Evolutionary conservation across 2,113 vertebrate genomes (phyloP), one percentile per base, ranked within the genome.

Genomic region (Semicossyphus pulcher): DNA sequence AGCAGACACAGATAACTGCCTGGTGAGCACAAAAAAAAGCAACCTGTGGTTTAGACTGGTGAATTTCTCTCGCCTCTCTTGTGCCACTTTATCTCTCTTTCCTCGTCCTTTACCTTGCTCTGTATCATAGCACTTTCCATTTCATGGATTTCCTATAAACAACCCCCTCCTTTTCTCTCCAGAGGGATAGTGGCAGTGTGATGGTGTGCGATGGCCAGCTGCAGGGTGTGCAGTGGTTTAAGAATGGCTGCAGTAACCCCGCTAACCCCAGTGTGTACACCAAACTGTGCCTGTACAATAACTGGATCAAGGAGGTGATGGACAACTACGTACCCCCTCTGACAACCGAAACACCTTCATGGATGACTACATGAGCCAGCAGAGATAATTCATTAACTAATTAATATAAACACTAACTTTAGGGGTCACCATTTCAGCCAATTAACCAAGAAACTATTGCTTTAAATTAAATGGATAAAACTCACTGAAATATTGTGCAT

Each of bases 131-230:
- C 15, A 18, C 39, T 41, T 41, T 41, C 15, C 16, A 5, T 41
- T 39, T 16, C 18, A 16, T 12, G 11, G 5, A 16, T 41, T 16
- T 16, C 15, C 16, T 7, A 9, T 8, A 44, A n/a, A 18, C 41
- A n/a, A 18, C 16, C 16, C 1, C 14, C 21, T 25, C 8, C 53
- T 44, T 34, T 26, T 60, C 23, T 25, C 3, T 51, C 10, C 54
- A 91, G 90, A 16, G 15, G 10, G 63, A 83, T 16, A 5, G 14
- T 0, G 72, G 72, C 48, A 71, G 78, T 5, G 89, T 92, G 56
- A 48, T 92, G 87, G 83, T 81, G 42, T 92, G 90, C 7, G 59
- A 49, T 12, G 88, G 86, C 2, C 34, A 86, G 79, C 76, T 93
- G 57, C 86, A 93, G 74, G 88, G 86, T 4, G 23, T 91, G 28